Evolutionary conservation across 2,113 vertebrate genomes (phyloP).

Genomic region (Urocitellus parryii): DNA sequence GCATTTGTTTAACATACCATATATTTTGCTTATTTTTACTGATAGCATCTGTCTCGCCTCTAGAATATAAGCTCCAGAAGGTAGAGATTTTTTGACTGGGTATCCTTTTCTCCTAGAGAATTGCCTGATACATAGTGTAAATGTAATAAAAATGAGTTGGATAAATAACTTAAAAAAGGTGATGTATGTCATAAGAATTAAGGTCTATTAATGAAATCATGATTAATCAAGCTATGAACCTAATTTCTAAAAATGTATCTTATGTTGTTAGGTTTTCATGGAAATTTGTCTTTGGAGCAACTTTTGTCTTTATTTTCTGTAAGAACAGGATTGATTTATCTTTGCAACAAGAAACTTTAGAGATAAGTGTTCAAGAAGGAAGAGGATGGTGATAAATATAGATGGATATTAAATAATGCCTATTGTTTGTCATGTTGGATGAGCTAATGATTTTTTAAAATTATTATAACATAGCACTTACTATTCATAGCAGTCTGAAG

Average conservation of each 20-base stretch:
- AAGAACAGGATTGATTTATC: constrained; percentile 12
- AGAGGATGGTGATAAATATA: constrained; percentile 37
- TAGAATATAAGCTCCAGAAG: neutral
- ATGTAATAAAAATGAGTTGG: constrained; percentile 7
- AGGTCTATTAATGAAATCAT: constrained; percentile 43
- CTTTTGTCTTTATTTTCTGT: constrained; percentile 25
- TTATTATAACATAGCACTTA: constrained; percentile 67
- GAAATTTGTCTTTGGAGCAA: constrained; percentile 36
- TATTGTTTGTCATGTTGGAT: constrained; percentile 42
- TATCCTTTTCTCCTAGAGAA: neutral
- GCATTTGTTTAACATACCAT: neutral
- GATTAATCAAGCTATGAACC: constrained; percentile 14
- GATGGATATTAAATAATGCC: constrained; percentile 35
- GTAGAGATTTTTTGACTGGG: neutral
- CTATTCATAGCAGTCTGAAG: constrained; percentile 67
- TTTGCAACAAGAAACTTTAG: constrained; percentile 42
- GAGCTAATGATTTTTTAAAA: constrained; percentile 69
- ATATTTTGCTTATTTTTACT: constrained; percentile 48
- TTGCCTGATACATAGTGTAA: neutral
- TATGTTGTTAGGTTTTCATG: constrained; percentile 8
- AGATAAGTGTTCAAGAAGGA: constrained; percentile 54
- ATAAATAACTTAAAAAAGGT: neutral
- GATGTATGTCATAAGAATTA: constrained; percentile 39
- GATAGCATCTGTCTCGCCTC: neutral
- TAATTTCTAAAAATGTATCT: neutral